phyloP scores from a whole-genome alignment of 2,888 invertebrate genomes.

The Tholera decimalis region DNA sequence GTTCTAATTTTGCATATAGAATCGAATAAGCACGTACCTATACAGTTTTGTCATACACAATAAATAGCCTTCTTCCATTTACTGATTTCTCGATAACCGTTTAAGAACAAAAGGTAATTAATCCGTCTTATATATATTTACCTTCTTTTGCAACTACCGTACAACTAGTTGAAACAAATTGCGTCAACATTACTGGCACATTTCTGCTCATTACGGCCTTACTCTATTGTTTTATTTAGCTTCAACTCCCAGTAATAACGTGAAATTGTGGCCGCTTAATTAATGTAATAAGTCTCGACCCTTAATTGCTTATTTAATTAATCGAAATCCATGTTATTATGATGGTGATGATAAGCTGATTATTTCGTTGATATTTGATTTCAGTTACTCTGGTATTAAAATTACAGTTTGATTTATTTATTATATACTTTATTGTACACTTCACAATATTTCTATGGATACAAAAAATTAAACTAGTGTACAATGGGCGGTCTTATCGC shows the following conservation, averaged over 20 bases:
- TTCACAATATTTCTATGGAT: too few relatives aligned
- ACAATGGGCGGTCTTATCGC: too few relatives aligned
- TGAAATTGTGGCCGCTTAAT: slow-evolving; percentile 53
- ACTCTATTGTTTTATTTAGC: slow-evolving; percentile 55
- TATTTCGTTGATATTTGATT: slow-evolving; percentile 31
- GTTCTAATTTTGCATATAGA: too few relatives aligned
- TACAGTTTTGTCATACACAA: too few relatives aligned
- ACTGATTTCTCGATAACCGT: too few relatives aligned
- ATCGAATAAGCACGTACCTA: too few relatives aligned
- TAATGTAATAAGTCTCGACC: slow-evolving; percentile 50
- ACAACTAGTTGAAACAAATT: slow-evolving; percentile 46
- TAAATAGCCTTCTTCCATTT: too few relatives aligned
- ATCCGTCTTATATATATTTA: not conserved
- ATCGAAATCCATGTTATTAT: slow-evolving; percentile 40
- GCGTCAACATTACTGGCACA: slow-evolving; percentile 57
- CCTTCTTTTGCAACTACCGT: slow-evolving; percentile 17
- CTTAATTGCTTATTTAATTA: slow-evolving; percentile 47
- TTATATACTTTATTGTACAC: too few relatives aligned
- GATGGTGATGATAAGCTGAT: slow-evolving; percentile 31
- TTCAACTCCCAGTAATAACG: slow-evolving; percentile 46
- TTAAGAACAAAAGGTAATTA: not conserved
- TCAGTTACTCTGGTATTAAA: slow-evolving; percentile 12
- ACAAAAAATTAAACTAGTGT: too few relatives aligned
- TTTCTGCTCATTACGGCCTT: slow-evolving; percentile 50
- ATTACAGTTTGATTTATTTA: slow-evolving; percentile 8